A percentile compares a stretch with the other conserved stretches of the same genome.
These are phyloP conservation scores for Telenomus remus DNA, from an alignment of 1,140 invertebrate species.

Conservation along the genomic window DNA sequence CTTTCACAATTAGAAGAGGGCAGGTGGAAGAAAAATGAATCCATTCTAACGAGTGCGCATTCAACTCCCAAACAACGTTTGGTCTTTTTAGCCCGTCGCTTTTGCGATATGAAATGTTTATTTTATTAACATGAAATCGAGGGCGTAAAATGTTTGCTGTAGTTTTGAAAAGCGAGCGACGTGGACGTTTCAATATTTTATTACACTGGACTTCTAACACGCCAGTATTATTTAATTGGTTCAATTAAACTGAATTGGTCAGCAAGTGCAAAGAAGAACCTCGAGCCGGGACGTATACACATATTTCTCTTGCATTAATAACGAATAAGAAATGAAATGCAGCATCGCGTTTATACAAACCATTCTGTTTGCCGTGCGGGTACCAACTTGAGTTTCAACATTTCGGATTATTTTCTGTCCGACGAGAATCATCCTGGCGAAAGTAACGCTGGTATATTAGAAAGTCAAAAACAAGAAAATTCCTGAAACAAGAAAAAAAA, in stretches of 20 bases:
- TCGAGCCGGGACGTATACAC: constrained; percentile 18
- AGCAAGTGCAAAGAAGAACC: constrained; percentile 42
- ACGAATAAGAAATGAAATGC: constrained; percentile 41
- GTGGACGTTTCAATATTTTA: constrained; percentile 44
- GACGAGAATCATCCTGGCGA: neutral
- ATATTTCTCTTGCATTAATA: constrained; percentile 45
- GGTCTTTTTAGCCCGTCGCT: no score
- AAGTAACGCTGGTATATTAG: no score
- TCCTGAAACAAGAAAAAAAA: no score
- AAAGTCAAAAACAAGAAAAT: no score
- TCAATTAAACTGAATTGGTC: constrained; percentile 49
- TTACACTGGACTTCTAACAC: constrained; percentile 6
- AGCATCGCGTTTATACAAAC: constrained; percentile 16
- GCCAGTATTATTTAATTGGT: constrained; percentile 38
- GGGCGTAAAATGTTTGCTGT: no score
- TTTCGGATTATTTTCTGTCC: neutral
- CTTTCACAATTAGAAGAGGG: neutral
- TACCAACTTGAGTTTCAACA: constrained; percentile 1
- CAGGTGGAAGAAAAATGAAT: constrained; percentile 2
- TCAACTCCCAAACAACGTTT: neutral
- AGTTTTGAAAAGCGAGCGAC: neutral
- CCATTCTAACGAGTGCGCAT: neutral
- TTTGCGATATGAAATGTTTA: no score
- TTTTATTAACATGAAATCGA: no score
- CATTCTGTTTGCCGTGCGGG: constrained; percentile 11